phyloP scores from a whole-genome alignment of 1,140 invertebrate species.

The Centruroides vittatus region DNA sequence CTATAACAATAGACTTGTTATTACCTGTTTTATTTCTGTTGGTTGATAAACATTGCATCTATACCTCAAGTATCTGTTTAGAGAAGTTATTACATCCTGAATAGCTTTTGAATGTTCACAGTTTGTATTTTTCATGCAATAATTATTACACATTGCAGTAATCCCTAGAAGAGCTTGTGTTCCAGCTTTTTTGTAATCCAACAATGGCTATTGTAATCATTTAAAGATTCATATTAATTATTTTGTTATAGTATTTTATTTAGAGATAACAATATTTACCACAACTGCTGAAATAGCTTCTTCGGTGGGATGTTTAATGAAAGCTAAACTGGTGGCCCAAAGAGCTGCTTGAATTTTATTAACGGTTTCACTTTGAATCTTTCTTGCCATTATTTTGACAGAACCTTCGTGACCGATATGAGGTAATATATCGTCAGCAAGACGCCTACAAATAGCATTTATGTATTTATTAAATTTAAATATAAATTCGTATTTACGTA shows the following conservation, averaged over 20 bases:
- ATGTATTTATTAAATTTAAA: too few species aligned
- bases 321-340: slow-evolving; percentile 36
- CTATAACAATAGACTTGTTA: background rate
- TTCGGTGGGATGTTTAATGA: slow-evolving; percentile 53
- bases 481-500: too few species aligned
- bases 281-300: slow-evolving; percentile 49
- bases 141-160: slow-evolving; percentile 32
- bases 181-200: slow-evolving; percentile 41
- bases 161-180: slow-evolving; percentile 30
- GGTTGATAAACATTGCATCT: slow-evolving; percentile 39
- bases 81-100: slow-evolving; percentile 45
- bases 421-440: slow-evolving; percentile 40
- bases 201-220: slow-evolving; percentile 28
- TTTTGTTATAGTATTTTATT: too few species aligned
- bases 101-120: slow-evolving; percentile 31
- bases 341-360: slow-evolving; percentile 42
- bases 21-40: slow-evolving; percentile 48
- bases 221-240: too few species aligned
- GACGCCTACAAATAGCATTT: slow-evolving; percentile 21
- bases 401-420: slow-evolving; percentile 56
- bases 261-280: slow-evolving; percentile 34
- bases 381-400: slow-evolving; percentile 51
- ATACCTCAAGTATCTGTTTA: slow-evolving; percentile 40
- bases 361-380: slow-evolving; percentile 52
- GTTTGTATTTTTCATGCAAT: slow-evolving; percentile 26